Evolutionary conservation across 2,888 invertebrate genomes (phyloP), one percentile per base, ranked within the genome.

Genomic region (Melieria picta): DNA sequence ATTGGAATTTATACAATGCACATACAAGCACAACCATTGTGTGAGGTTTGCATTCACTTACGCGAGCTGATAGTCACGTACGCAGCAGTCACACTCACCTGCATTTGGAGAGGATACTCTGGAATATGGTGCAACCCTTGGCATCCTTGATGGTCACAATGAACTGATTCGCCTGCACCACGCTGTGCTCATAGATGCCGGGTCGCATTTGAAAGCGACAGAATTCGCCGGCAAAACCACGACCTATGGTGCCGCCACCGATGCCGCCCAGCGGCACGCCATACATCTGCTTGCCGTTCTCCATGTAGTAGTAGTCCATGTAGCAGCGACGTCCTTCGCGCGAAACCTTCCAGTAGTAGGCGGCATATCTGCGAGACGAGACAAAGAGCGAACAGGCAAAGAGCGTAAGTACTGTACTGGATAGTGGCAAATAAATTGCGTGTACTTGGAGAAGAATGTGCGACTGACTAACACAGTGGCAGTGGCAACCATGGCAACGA

Each of bases 141-240:
- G 87, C 89, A 87, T 93, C 90, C 84, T 90, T 90, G 75, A 98
- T 93, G 71, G 94, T 95, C 7, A 97, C 90, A 82, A 97, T 95
- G 87, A 98, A 98, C 88, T 97, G 95, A 88, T 96, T 93, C 67
- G 94, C 95, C 74, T 92, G 91, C 11, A 95, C 91, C 6, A 92
- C 92, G 78, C 93, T 90, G 86, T 96, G 94, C 81, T 95, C 93
- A 87, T 96, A 97, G 73, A 94, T 89, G 64, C 97, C 97, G 0
- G 98, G 98, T 75, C 91, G 91, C 82, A 98, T 89, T 85, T 96
- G 95, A 85, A 92, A 98, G 70, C 97, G 91, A 85, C 97, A 96
- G 87, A 98, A 98, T 87, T 97, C 96, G 16, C 98, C 98, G 81
- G 92, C 92, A 87, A 91, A 98, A 5, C 97, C 97, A 68, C 97